Percentiles rank a stretch among this genome's conserved stretches.
Evolutionary conservation across 1,140 invertebrate species (phyloP).

Genomic region (Oryctes rhinoceros): DNA sequence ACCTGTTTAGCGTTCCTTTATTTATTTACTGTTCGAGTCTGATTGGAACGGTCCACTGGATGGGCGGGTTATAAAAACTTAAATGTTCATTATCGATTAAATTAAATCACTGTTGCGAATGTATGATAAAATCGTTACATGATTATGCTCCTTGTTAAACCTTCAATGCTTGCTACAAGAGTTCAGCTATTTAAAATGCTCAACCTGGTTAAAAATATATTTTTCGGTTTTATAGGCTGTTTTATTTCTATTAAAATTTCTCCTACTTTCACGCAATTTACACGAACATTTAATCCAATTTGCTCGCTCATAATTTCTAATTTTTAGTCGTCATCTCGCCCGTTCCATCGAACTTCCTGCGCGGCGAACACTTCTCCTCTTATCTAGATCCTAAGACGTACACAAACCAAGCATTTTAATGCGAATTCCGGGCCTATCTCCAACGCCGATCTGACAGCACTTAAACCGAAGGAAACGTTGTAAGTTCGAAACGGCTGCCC

Average conservation of each 20-base stretch:
- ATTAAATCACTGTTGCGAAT: no score
- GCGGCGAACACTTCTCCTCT: background rate
- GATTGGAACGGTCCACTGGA: no score
- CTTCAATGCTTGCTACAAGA: background rate
- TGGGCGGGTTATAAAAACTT: no score
- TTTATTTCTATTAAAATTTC: background rate
- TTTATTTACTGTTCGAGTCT: no score
- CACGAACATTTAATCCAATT: slow-evolving; percentile 28
- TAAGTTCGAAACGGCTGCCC: background rate
- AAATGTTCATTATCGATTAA: no score
- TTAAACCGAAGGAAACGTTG: slow-evolving; percentile 25
- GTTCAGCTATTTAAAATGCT: background rate
- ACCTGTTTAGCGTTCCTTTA: no score
- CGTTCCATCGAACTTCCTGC: slow-evolving; percentile 24
- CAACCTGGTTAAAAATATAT: background rate
- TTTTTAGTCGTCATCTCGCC: slow-evolving; percentile 28
- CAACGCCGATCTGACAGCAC: slow-evolving; percentile 15
- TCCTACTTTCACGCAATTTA: slow-evolving; percentile 5
- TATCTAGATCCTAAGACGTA: slow-evolving; percentile 32
- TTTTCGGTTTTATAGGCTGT: background rate
- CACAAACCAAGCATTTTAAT: slow-evolving; percentile 24
- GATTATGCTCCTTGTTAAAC: background rate
- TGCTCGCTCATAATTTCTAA: slow-evolving; percentile 30
- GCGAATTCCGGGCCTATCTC: slow-evolving; percentile 24
- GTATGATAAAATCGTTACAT: no score